Evolutionary conservation across 2,113 vertebrate species (phyloP).

Genomic region (Pomatostomus ruficeps): DNA sequence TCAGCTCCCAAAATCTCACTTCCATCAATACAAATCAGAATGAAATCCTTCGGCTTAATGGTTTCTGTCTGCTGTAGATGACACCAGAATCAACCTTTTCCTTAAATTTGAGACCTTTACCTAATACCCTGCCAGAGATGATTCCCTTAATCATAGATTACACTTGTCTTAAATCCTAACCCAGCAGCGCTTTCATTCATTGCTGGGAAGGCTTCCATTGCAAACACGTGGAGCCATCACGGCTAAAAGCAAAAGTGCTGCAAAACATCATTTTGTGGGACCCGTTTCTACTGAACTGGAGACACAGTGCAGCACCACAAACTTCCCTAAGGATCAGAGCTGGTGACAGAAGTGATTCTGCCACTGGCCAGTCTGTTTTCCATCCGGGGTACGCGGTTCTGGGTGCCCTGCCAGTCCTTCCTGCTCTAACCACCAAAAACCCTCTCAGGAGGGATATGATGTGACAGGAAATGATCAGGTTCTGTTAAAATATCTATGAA

Average conservation of each 20-base stretch:
- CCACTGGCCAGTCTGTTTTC: not conserved
- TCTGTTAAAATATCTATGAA: not conserved
- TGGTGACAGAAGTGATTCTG: not conserved
- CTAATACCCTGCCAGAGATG: not conserved
- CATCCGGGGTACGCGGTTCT: accelerated
- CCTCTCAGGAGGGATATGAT: not conserved
- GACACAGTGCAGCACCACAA: not conserved
- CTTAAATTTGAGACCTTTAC: constrained; percentile 9
- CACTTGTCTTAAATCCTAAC: constrained; percentile 3
- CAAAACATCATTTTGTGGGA: not conserved
- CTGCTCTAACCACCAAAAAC: not conserved
- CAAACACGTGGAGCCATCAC: not conserved
- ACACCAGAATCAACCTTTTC: not conserved
- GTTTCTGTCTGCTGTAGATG: not conserved
- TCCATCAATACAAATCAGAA: not conserved
- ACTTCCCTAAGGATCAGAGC: not conserved
- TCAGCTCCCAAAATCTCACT: not conserved
- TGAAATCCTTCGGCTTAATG: not conserved
- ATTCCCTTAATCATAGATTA: constrained; percentile 17
- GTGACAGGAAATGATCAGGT: not conserved
- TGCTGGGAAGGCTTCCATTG: not conserved
- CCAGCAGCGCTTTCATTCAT: not conserved
- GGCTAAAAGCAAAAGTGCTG: not conserved
- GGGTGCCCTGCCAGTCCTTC: not conserved
- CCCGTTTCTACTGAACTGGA: not conserved